Evolutionary conservation across 1,140 invertebrate species (phyloP).

Genomic region (Musca domestica): DNA sequence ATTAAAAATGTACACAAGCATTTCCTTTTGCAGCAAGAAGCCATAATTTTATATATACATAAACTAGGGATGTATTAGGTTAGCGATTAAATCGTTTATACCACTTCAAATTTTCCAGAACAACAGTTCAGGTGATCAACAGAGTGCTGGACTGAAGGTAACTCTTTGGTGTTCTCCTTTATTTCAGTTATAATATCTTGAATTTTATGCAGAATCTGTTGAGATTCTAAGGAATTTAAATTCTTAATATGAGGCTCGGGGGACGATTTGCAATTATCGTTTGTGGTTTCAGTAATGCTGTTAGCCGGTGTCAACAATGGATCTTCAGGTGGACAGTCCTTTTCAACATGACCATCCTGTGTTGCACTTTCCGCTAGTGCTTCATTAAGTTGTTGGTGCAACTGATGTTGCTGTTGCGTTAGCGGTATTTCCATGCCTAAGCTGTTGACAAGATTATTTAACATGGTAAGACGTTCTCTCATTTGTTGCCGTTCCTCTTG

Average conservation of each 20-base stretch:
- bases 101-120: conserved; percentile 77
- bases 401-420: neutral
- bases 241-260: conserved; percentile 40
- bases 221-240: conserved; percentile 43
- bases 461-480: conserved; percentile 71
- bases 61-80: neutral
- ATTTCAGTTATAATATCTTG: conserved; percentile 77
- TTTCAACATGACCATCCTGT: conserved; percentile 28
- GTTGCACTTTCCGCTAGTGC: conserved; percentile 39
- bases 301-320: too few relatives aligned
- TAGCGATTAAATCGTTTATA: conserved; percentile 55
- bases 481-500: conserved; percentile 76
- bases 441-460: conserved; percentile 70
- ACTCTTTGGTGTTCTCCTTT: conserved; percentile 66
- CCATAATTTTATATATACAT: neutral
- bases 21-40: too few relatives aligned
- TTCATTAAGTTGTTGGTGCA: conserved; percentile 43
- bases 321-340: neutral
- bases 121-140: conserved; percentile 80
- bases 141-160: conserved; percentile 59
- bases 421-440: conserved; percentile 49
- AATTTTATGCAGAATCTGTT: conserved; percentile 68
- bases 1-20: too few relatives aligned
- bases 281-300: neutral
- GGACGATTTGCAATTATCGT: neutral